A percentile compares a stretch with the other conserved stretches of the same genome.
Evolutionary conservation across 2,797 vertebrate species (phyloP).

Genomic region (Mus spretus): DNA sequence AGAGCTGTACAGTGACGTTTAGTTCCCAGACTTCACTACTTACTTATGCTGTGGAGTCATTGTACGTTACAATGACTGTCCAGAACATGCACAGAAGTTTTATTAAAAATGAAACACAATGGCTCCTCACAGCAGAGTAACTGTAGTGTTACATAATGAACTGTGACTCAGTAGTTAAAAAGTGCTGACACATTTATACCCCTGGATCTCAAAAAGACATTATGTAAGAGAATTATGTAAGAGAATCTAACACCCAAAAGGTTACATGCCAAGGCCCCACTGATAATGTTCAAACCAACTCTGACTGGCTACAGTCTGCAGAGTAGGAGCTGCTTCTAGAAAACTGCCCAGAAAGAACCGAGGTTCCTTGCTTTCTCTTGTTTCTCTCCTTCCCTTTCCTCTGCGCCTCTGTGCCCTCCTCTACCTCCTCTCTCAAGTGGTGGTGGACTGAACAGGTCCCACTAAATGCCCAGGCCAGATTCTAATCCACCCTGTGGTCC

Average conservation of each 20-base stretch:
- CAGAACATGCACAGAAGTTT: background rate
- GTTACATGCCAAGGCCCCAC: background rate
- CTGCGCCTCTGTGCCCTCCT: no score
- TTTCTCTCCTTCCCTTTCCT: background rate
- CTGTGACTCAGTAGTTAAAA: background rate
- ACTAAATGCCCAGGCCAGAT: background rate
- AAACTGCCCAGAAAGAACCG: background rate
- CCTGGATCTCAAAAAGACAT: conserved; percentile 48
- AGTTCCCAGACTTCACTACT: conserved; percentile 26
- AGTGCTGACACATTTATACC: background rate
- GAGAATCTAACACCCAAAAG: conserved; percentile 17
- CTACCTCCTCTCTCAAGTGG: background rate
- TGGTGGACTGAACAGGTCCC: background rate
- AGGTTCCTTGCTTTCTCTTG: no score
- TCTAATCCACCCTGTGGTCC: background rate
- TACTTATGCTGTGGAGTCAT: background rate
- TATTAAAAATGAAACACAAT: conserved; percentile 42
- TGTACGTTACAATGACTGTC: conserved; percentile 1
- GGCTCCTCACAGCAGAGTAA: background rate
- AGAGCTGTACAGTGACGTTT: background rate
- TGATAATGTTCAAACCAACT: conserved; percentile 34
- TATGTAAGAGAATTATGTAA: conserved; percentile 21
- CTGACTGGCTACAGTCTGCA: background rate
- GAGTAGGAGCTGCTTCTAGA: background rate
- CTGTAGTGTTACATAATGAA: conserved; percentile 31